These are phyloP conservation scores for Prunella strophiata DNA, from an alignment of 2,797 vertebrate genomes.

Conservation along the genomic window DNA sequence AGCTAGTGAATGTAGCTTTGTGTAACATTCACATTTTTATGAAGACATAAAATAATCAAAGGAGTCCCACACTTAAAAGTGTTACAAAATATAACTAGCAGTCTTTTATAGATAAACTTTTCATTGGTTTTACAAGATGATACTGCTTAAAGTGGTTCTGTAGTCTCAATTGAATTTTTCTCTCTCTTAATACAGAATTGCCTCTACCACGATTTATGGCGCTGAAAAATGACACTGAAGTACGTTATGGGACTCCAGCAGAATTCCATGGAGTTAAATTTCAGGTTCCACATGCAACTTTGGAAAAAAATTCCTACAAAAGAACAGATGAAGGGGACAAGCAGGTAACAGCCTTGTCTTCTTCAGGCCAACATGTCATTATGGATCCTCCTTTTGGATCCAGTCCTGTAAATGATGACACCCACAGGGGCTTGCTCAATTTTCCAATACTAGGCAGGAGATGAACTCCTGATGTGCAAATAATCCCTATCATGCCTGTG, in stretches of 20 bases:
- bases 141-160: constrained; percentile 12
- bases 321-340: constrained; percentile 82
- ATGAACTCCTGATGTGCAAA: background rate
- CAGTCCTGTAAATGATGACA: background rate
- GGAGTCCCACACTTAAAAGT: background rate
- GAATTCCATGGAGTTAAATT: constrained; percentile 79
- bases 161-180: constrained; percentile 53
- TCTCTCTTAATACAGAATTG: constrained; percentile 82
- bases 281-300: constrained; percentile 74
- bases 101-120: background rate
- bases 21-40: background rate
- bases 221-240: constrained; percentile 85
- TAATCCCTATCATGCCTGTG: background rate
- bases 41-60: background rate
- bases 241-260: constrained; percentile 74
- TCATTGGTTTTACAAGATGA: background rate
- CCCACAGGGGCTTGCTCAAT: background rate
- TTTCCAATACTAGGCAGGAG: background rate
- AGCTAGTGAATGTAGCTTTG: background rate
- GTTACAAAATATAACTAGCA: background rate
- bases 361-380: background rate
- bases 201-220: constrained; percentile 89
- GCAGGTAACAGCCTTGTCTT: constrained; percentile 77
- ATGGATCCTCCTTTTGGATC: background rate
- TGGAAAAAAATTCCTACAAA: constrained; percentile 82